Conservation (phyloP, 2,797 vertebrate genomes). For the Helostoma temminkii region DNA sequence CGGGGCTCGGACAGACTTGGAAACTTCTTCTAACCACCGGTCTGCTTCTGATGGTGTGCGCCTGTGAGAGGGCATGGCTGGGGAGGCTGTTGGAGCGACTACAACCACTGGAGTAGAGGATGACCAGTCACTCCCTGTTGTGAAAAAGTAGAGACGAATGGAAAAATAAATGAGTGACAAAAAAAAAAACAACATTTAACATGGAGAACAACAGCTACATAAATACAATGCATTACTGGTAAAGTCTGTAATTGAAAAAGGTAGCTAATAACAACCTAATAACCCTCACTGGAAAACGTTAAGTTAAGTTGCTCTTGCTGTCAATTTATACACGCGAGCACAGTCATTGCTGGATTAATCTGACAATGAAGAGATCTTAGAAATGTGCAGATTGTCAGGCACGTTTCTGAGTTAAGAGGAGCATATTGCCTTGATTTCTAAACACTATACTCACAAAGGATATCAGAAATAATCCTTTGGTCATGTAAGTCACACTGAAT, state of each 20-base stretch:
- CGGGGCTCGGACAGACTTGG: constrained; percentile 91
- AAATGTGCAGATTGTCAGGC: too few relatives aligned
- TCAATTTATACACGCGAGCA: too few relatives aligned
- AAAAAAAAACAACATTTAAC: neutral
- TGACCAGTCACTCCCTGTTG: constrained; percentile 86
- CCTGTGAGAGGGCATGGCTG: constrained; percentile 84
- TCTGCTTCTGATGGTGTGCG: constrained; percentile 97
- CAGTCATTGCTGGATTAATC: too few relatives aligned
- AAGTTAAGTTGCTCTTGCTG: too few relatives aligned
- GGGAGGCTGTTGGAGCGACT: constrained; percentile 75
- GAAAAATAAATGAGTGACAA: neutral
- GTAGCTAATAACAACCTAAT: neutral
- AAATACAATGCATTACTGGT: neutral
- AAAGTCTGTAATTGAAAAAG: neutral
- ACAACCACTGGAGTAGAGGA: constrained; percentile 69
- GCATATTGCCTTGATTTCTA: too few relatives aligned
- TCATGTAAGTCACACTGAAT: too few relatives aligned
- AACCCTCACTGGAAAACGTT: too few relatives aligned
- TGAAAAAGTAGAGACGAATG: constrained; percentile 2
- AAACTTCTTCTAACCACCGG: constrained; percentile 96
- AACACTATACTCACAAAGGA: neutral
- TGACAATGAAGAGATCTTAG: too few relatives aligned
- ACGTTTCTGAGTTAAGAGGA: too few relatives aligned
- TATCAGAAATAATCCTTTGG: neutral
- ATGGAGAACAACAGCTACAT: neutral